Evolutionary conservation across 2,113 vertebrate genomes (phyloP).

Genomic region (Tragelaphus strepsiceros): DNA sequence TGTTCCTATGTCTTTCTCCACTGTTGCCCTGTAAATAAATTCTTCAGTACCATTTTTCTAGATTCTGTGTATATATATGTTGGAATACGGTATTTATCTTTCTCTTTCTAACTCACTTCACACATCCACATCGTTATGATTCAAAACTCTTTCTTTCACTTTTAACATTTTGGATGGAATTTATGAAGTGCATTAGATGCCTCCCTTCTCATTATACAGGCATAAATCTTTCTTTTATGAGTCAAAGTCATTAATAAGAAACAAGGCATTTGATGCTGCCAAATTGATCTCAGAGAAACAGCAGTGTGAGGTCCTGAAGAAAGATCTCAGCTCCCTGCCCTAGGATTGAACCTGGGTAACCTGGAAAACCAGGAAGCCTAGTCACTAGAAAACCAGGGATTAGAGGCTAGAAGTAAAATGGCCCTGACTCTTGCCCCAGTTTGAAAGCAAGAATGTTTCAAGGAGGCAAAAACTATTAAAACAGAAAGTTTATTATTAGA

Average conservation of each 20-base stretch:
- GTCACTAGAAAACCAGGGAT: neutral
- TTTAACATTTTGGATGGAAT: neutral
- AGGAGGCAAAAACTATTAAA: neutral
- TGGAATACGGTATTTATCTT: neutral
- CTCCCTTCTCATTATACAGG: neutral
- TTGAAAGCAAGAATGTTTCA: neutral
- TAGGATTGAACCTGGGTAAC: neutral
- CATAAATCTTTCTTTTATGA: neutral
- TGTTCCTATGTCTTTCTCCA: neutral
- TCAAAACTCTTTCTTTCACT: neutral
- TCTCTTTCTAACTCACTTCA: neutral
- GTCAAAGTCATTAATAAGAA: neutral
- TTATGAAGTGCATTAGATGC: neutral
- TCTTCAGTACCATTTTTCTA: neutral
- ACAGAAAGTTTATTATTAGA: neutral
- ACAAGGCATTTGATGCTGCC: neutral
- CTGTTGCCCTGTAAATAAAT: neutral
- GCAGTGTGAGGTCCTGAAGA: neutral
- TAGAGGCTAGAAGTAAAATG: neutral
- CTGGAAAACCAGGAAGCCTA: neutral
- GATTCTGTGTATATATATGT: fast-evolving
- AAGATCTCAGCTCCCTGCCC: neutral
- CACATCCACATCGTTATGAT: neutral
- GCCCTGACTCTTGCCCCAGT: neutral
- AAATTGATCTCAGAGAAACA: neutral